Evolutionary conservation across 2,113 vertebrate genomes (phyloP).

Genomic region (Lamprologus speciosus): DNA sequence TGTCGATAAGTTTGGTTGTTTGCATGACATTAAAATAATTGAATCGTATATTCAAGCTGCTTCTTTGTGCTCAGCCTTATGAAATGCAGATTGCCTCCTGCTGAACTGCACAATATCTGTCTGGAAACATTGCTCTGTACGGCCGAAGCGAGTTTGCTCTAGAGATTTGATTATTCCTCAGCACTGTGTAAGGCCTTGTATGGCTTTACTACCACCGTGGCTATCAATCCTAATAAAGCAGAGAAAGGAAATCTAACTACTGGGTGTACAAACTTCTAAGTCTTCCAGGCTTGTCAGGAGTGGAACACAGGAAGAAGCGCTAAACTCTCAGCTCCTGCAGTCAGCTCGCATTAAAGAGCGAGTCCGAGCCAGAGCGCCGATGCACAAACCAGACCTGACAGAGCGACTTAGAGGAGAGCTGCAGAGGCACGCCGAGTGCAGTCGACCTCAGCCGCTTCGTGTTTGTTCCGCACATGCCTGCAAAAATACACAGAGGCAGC

Average conservation of each 20-base stretch:
- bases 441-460: neutral
- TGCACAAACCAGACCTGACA: neutral
- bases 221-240: neutral
- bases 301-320: neutral
- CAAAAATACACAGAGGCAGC: neutral
- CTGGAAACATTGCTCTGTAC: neutral
- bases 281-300: conserved; percentile 2
- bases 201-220: neutral
- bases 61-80: neutral
- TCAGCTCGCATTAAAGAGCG: neutral
- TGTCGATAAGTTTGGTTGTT: neutral
- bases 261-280: neutral
- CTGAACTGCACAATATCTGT: neutral
- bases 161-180: neutral
- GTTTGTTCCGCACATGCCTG: neutral
- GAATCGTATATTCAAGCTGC: neutral
- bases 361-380: neutral
- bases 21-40: neutral
- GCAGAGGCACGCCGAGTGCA: neutral
- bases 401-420: neutral
- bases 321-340: neutral
- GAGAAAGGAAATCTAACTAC: neutral
- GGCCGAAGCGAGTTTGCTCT: neutral
- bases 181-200: neutral
- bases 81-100: neutral